Percentiles rank a stretch among this genome's conserved stretches.
Evolutionary conservation across 2,888 invertebrate species (phyloP).

Genomic region (Amiota mariae): DNA sequence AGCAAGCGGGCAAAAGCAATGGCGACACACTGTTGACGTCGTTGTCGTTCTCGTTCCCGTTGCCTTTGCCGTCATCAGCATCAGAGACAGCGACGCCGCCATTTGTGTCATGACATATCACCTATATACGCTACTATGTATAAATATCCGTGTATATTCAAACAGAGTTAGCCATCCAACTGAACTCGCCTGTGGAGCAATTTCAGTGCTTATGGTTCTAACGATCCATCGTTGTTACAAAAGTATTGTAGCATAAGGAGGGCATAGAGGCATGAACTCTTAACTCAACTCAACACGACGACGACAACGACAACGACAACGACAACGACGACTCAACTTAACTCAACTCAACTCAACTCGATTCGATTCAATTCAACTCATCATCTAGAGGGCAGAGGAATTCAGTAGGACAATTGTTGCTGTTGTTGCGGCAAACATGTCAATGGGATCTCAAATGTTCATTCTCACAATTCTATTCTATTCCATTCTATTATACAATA

Average conservation of each 20-base stretch:
- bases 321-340: not conserved
- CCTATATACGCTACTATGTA: constrained; percentile 39
- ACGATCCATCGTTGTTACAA: not conserved
- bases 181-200: constrained; percentile 46
- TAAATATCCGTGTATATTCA: not conserved
- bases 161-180: too few relatives aligned
- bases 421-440: constrained; percentile 17
- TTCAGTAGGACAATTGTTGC: constrained; percentile 30
- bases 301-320: not conserved
- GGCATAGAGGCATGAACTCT: not conserved
- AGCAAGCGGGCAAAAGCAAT: not conserved
- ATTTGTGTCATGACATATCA: constrained; percentile 60
- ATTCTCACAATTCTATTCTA: not conserved
- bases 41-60: constrained; percentile 25
- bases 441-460: constrained; percentile 13
- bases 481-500: constrained; percentile 2
- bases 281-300: too few relatives aligned
- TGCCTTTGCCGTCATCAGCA: constrained; percentile 13
- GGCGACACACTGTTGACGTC: constrained; percentile 35
- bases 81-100: constrained; percentile 44
- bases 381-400: not conserved
- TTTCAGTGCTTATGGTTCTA: constrained; percentile 8
- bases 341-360: not conserved
- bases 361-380: not conserved
- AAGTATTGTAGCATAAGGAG: not conserved